These are phyloP conservation scores for Meloidogyne chitwoodi DNA, from an alignment of 1,140 invertebrate species.

Conservation along the genomic window DNA sequence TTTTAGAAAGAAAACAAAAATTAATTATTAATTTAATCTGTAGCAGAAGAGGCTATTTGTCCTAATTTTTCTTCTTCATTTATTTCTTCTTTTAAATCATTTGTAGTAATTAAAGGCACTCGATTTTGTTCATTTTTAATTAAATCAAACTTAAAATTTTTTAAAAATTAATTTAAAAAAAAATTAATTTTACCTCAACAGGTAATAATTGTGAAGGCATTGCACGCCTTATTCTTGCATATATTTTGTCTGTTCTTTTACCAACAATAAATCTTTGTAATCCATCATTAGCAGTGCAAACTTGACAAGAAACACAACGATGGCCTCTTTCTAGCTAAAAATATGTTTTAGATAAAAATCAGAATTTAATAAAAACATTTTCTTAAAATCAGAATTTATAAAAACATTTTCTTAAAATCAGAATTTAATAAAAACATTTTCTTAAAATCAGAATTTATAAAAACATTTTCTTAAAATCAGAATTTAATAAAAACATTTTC, in stretches of 20 bases:
- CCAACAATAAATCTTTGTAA: conserved; percentile 30
- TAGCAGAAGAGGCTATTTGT: background rate
- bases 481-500: background rate
- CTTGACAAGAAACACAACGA: conserved; percentile 22
- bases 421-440: background rate
- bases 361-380: background rate
- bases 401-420: background rate
- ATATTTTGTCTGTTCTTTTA: conserved; percentile 22
- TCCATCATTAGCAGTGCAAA: conserved; percentile 29
- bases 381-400: background rate
- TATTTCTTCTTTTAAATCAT: background rate
- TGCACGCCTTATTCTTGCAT: conserved; percentile 14
- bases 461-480: background rate
- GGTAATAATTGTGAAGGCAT: conserved; percentile 19
- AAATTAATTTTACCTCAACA: conserved; percentile 12
- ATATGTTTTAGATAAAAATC: background rate
- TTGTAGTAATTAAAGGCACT: background rate
- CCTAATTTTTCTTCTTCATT: background rate
- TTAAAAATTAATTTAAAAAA: background rate
- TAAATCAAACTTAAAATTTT: background rate
- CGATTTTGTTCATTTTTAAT: background rate
- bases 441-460: background rate
- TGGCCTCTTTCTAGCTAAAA: conserved; percentile 18
- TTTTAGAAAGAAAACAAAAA: background rate
- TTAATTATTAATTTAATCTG: background rate